Base-by-base conservation (phyloP, 2,888 invertebrate species). In the Cosmopolites sordidus region DNA sequence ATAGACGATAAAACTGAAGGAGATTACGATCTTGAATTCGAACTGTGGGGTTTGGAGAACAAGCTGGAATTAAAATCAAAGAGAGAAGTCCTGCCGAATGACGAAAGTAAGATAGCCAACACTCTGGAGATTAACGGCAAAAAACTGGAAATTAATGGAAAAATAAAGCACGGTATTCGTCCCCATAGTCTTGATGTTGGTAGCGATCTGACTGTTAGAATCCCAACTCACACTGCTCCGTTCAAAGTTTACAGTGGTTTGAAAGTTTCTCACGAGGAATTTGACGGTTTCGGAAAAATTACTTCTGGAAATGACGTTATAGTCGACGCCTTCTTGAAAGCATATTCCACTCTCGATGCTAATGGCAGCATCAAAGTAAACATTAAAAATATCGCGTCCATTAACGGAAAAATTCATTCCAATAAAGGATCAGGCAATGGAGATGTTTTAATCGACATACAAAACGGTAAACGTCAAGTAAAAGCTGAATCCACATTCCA, bases 351-450 rank as follows among this genome's bases (percentile, higher is more conserved):
- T 0, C 72, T 73, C 6, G 74, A 66, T 38, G 73, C 76, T 1
- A 73, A 73, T 42, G 79, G 79, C 1, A 76, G 70, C 43, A 69
- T 88, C 0, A 83, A 82, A 58, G 66, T 87, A 14, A 71, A 72
- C 54, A 45, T 89, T 0, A 85, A 83, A 61, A 81, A 84, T 58
- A 66, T 81, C 1, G 60, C 89, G 27, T 72, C 74, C 0, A 81
- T 83, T 0, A 82, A 80, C 29, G 87, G 85, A 2, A 79, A 86
- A 60, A 82, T 82, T 62, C 79, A 79, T 9, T 79, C 79, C 16
- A 80, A 76, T 38, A 82, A 81, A 52, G 85, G 85, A 16, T 82
- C 80, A 56, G 87, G 87, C 40, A 83, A 79, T 30, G 81, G 80
- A 12, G 73, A 78, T 50, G 55, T 86, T 37, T 69, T 79, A 27